phyloP scores from a whole-genome alignment of 2,797 vertebrate genomes.

The Cercopithecus petaurista region DNA sequence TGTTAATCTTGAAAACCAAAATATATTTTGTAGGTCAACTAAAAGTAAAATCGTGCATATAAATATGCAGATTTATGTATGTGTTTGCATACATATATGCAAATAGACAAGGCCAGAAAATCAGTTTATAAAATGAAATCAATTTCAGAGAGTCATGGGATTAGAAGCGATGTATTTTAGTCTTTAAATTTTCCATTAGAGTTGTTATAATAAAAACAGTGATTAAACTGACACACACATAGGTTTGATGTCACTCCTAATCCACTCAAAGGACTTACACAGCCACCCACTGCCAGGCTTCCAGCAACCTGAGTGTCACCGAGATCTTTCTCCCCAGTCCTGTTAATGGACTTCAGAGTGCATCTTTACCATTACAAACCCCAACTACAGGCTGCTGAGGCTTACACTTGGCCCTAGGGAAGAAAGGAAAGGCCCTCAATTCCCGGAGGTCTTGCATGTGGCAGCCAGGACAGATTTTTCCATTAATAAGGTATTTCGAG shows the following conservation, averaged over 20 bases:
- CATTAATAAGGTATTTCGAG: neutral
- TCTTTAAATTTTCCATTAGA: conserved; percentile 30
- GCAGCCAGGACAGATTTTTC: neutral
- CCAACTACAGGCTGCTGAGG: neutral
- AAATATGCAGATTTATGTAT: neutral
- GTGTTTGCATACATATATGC: neutral
- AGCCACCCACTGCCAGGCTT: neutral
- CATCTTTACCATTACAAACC: neutral
- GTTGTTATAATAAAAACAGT: neutral
- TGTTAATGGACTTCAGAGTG: neutral
- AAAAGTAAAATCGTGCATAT: neutral
- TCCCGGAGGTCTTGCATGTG: neutral
- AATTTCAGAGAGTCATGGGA: neutral
- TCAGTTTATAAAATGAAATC: neutral
- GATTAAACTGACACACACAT: neutral
- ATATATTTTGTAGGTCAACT: neutral
- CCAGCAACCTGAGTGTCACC: neutral
- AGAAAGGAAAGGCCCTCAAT: neutral
- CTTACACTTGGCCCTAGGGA: neutral
- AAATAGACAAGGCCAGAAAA: neutral
- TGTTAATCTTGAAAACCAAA: neutral
- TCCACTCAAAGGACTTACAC: neutral
- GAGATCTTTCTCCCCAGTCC: neutral
- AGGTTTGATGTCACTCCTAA: neutral
- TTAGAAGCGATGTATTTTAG: neutral